phyloP scores from a whole-genome alignment of 1,140 invertebrate species.

The Drosophila repleta region DNA sequence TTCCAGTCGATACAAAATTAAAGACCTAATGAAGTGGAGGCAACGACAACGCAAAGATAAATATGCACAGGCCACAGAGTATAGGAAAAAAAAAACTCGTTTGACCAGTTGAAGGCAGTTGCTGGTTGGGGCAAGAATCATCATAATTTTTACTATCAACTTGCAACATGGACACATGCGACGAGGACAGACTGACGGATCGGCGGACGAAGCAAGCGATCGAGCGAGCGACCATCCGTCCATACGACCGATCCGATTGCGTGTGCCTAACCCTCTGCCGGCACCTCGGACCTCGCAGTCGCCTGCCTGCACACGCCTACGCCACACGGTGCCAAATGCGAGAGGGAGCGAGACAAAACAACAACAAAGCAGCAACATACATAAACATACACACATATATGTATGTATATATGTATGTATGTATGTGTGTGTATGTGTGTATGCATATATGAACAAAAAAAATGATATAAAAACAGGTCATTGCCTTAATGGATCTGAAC shows the following conservation, averaged over 20 bases:
- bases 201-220: no score
- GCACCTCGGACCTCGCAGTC: not conserved
- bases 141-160: constrained; percentile 82
- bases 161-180: constrained; percentile 76
- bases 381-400: not conserved
- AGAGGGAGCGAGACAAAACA: constrained; percentile 71
- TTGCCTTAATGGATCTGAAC: constrained; percentile 82
- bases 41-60: constrained; percentile 78
- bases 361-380: constrained; percentile 55
- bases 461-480: constrained; percentile 83
- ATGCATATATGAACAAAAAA: constrained; percentile 27
- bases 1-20: constrained; percentile 75
- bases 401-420: not conserved
- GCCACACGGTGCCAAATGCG: constrained; percentile 32
- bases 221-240: constrained; percentile 1
- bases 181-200: constrained; percentile 8
- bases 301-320: constrained; percentile 51
- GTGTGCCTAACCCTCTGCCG: constrained; percentile 54
- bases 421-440: not conserved
- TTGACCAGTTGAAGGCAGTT: constrained; percentile 69
- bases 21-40: constrained; percentile 80
- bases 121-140: constrained; percentile 79
- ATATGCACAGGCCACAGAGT: constrained; percentile 61
- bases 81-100: constrained; percentile 56
- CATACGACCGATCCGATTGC: constrained; percentile 57